Evolutionary conservation across 2,888 invertebrate genomes (phyloP), one percentile per base, ranked within the genome.

Genomic region (Drosophila aldrichi): DNA sequence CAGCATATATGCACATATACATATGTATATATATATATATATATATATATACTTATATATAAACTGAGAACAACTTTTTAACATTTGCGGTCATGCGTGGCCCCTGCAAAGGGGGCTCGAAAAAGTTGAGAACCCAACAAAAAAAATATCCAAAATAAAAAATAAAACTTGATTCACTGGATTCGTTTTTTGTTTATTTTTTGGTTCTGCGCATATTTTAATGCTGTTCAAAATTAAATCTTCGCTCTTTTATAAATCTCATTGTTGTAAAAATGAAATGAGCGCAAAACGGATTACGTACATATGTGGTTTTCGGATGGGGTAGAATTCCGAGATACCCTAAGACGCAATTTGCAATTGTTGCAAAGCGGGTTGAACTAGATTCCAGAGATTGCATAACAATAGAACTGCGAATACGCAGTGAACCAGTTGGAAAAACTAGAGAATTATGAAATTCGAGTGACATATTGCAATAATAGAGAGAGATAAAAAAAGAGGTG

Each of bases 1-100:
- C 55, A 65, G 55, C 59, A 82, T 54, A 54, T 52, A 66, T 16
- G 40, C 12, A 32, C 29, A 48, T 29, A 49, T 32, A 12, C 14
- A 52, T 59, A 72, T 29, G 22, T 22, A 25, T 25, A 25, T 29
- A 54, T 14, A 32, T n/a, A 52, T 59, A 72, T 29, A 3, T 25
- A 29, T 7, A 29, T 29, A 54, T 14, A 32, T 6, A 16, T 25
- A 55, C 56, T 55, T 20, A n/a, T 44, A 32, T 41, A 43, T 40
- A 46, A 10, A 34, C n/a, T 54, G 29, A 52, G 62, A 36, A 58
- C 54, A 68, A 59, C 67, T 77, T 73, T 84, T 88, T 62, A 73
- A 57, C 77, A 66, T 86, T 88, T 84, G 89, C 83, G 87, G 78
- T 83, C 89, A 83, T 86, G 76, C 86, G 72, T 80, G 81, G 74